Evolutionary conservation across 2,797 vertebrate genomes (phyloP), one percentile per base, ranked within the genome.

Genomic region (Cyclopterus lumpus): DNA sequence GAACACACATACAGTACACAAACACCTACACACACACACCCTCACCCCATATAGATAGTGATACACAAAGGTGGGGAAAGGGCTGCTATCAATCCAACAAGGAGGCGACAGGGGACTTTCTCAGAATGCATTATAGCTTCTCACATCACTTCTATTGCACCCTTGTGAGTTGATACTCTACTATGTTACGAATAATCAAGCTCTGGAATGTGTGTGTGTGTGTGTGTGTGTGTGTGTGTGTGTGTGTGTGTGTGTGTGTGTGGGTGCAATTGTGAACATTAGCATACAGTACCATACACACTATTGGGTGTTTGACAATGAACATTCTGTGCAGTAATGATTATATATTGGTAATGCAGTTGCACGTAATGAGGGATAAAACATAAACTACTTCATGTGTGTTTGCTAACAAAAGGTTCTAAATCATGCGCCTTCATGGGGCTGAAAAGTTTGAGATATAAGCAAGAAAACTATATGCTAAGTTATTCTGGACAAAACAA

Each of bases 61-160:
- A 71, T 12, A 61, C 54, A 53, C 57, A 59, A 10, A 68, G 26
- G 18, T 49, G 53, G 30, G 44, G 53, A 69, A 59, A 67, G 15
- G 32, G 42, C 30, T 40, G 44, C 38, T 24, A 74, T 80, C 76
- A 77, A 79, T 83, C 59, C 42, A 74, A 62, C n/a, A 67, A 26
- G 22, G 24, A 64, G 55, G 46, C 63, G 67, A 71, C 75, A 72
- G 0, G 63, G 58, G 75, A 61, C 67, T 71, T 84, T 65, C 77
- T 63, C 62, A 82, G 59, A 80, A 78, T 83, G 28, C 80, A 79
- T 0, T 59, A 62, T 73, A 54, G 53, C 36, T 71, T 69, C 63
- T 68, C 38, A 46, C 54, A 73, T 82, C 73, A 44, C 30, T 60
- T 55, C 16, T 62, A 70, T 69, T 59, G 40, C 28, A 68, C 81